Base-by-base conservation (phyloP, 2,888 invertebrate species). In the Drosophila paucipuncta region DNA sequence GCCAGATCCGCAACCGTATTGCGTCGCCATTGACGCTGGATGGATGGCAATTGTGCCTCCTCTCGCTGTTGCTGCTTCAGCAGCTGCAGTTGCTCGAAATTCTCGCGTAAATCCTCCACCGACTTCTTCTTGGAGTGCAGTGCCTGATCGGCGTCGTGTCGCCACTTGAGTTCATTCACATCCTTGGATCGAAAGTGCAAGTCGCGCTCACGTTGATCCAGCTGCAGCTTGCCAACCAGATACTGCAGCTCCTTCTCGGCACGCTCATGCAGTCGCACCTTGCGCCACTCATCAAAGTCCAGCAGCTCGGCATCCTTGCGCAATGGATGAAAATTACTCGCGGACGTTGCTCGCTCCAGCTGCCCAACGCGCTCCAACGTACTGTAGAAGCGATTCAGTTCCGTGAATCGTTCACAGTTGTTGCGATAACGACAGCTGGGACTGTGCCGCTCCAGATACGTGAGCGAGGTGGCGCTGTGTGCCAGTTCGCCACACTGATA, bases 251-350 rank as follows among this genome's bases (percentile, higher is more conserved):
- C 98, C 82, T 96, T 95, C 92, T 97, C 97, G 0, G 97, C 97
- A 79, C 96, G 95, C 92, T 97, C 97, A 79, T 96, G 96, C 9
- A 95, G 95, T 63, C 97, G 94, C 30, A 97, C 95, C 92, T 96
- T 96, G 91, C 96, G 96, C 98, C 98, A 98, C 68, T 97, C 95
- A 79, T 98, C 97, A 91, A 96, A 98, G 93, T 97, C 97, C 73
- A 97, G 96, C 13, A 97, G 96, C 92, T 97, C 97, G 84, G 96
- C 96, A 88, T 97, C 96, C 92, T 95, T 95, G 81, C 95, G 94
- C 82, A 97, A 94, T 1, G 97, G 96, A 59, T 96, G 95, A 58
- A 97, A 94, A 85, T 96, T 96, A 53, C 94, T 94, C 0, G 94
- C 95, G 0, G 96, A 96, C 7, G 97, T 96, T 1, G 96, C 95